Conservation (phyloP, 2,888 invertebrate species). For the Escarpia spicata region DNA sequence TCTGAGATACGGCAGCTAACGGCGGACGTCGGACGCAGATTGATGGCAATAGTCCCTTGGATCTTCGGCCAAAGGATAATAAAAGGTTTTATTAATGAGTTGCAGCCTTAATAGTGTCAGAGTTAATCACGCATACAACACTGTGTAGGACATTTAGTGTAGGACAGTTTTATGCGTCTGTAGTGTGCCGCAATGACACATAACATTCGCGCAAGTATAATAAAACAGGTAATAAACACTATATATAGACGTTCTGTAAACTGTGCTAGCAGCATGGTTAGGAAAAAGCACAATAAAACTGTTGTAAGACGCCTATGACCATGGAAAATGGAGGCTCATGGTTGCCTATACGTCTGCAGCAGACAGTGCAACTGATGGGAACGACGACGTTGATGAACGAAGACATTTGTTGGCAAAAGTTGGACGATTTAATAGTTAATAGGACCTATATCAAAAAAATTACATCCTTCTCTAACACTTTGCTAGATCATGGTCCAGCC, state of each 20-base stretch:
- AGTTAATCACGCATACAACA: background rate
- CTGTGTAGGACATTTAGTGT: background rate
- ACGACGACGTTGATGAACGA: background rate
- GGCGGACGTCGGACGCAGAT: too few species aligned
- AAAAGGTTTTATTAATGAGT: background rate
- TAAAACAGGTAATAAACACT: background rate
- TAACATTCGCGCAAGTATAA: background rate
- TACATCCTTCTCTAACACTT: background rate
- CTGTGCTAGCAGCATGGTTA: too few species aligned
- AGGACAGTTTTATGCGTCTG: slow-evolving; percentile 10
- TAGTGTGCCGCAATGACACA: background rate
- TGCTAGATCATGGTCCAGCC: background rate
- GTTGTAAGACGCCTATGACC: too few species aligned
- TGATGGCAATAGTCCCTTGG: too few species aligned
- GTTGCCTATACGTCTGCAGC: too few species aligned
- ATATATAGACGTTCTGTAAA: background rate
- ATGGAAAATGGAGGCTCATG: too few species aligned
- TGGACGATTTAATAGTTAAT: background rate
- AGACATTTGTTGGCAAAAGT: background rate
- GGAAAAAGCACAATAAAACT: too few species aligned
- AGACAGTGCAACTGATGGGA: too few species aligned
- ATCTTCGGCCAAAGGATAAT: too few species aligned
- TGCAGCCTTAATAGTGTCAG: background rate
- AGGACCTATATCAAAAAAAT: background rate
- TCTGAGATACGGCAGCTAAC: too few species aligned